phyloP scores from a whole-genome alignment of 2,888 invertebrate species.

The Ganaspis brasiliensis region DNA sequence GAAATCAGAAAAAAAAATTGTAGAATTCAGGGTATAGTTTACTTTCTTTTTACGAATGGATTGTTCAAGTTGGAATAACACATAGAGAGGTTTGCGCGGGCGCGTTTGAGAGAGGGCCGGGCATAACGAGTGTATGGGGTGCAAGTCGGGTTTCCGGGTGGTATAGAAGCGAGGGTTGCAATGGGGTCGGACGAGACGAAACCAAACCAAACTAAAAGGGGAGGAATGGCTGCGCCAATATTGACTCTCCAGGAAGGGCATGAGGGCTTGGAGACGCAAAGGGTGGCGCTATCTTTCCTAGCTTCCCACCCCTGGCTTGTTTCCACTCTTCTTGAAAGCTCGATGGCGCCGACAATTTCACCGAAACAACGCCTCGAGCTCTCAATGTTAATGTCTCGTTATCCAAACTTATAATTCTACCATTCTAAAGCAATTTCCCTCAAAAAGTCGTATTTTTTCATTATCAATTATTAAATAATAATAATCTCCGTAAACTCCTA shows the following conservation, averaged over 20 bases:
- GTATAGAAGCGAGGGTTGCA: conserved; percentile 53
- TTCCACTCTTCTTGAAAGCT: conserved; percentile 54
- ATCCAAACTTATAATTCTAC: no score
- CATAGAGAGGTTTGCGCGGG: conserved; percentile 46
- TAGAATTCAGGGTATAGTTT: no score
- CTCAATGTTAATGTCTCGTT: conserved; percentile 12
- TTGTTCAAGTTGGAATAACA: no score
- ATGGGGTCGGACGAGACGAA: conserved; percentile 63
- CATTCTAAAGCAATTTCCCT: no score
- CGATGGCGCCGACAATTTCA: conserved; percentile 53
- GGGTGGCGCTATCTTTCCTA: conserved; percentile 67
- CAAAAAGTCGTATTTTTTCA: no score
- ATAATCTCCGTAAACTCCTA: no score
- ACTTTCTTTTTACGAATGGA: no score
- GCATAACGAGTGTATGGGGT: conserved; percentile 63
- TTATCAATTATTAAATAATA: no score
- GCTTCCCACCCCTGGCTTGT: conserved; percentile 43
- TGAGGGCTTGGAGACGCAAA: conserved; percentile 65
- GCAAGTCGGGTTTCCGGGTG: conserved; percentile 61
- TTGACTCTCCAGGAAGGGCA: conserved; percentile 76
- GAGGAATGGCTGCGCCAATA: conserved; percentile 77
- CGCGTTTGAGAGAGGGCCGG: conserved; percentile 54
- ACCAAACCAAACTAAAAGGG: conserved; percentile 41
- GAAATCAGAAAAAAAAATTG: no score
- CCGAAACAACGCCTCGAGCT: conserved; percentile 10